Evolutionary conservation across 2,113 vertebrate species (phyloP).

Genomic region (Isurus oxyrinchus): DNA sequence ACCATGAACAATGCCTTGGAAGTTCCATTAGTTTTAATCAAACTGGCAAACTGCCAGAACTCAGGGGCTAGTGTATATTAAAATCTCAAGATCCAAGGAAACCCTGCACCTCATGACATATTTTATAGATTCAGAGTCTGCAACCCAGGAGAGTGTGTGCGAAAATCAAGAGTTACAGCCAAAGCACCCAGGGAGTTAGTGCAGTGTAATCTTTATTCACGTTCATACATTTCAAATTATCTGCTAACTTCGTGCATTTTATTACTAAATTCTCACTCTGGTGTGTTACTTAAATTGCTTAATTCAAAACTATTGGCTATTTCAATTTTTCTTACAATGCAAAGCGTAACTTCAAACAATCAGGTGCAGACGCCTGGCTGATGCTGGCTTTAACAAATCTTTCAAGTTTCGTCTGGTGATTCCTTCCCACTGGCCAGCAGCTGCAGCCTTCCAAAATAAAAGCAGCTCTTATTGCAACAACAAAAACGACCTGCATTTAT

Average conservation of each 20-base stretch:
- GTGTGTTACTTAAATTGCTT: background rate
- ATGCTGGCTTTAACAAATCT: background rate
- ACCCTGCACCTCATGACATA: background rate
- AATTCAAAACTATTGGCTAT: background rate
- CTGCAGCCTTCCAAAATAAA: background rate
- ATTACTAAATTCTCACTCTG: background rate
- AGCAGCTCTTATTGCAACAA: background rate
- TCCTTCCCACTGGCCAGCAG: background rate
- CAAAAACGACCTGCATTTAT: background rate
- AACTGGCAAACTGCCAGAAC: background rate
- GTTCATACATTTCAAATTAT: background rate
- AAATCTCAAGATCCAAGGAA: background rate
- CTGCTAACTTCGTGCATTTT: background rate
- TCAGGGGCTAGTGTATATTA: too few species aligned
- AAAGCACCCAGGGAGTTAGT: background rate
- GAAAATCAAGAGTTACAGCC: background rate
- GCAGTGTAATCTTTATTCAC: background rate
- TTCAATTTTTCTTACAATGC: background rate
- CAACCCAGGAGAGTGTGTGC: background rate
- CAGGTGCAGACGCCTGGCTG: background rate
- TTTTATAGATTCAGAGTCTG: background rate
- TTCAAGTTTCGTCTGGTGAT: background rate
- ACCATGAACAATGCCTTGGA: background rate
- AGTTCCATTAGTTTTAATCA: background rate
- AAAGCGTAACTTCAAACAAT: background rate